phyloP scores from a whole-genome alignment of 2,888 invertebrate species.

The Chymomyza procnemis region DNA sequence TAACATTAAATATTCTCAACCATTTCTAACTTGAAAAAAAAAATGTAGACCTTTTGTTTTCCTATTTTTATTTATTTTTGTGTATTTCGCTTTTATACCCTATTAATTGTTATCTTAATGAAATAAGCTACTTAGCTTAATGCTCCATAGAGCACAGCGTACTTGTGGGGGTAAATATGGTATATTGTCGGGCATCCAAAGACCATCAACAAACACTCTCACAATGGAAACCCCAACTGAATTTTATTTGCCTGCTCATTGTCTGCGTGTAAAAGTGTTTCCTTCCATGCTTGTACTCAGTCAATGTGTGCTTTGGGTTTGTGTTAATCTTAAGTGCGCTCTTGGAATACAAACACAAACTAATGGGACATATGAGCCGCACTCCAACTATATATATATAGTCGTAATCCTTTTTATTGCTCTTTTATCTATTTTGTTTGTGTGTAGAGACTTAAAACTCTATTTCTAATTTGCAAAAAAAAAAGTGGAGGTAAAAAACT shows the following conservation, averaged over 20 bases:
- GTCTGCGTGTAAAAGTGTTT: too few species aligned
- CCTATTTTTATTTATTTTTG: not conserved
- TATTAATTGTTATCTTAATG: slow-evolving; percentile 55
- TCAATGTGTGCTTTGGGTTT: not conserved
- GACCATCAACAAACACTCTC: not conserved
- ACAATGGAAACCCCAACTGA: not conserved
- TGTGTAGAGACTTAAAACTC: not conserved
- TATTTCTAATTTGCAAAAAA: too few species aligned
- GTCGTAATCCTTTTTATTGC: not conserved
- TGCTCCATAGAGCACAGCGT: slow-evolving; percentile 22
- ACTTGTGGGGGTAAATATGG: slow-evolving; percentile 20
- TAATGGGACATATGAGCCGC: slow-evolving; percentile 2
- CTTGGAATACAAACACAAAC: slow-evolving; percentile 62
- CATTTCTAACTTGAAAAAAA: too few species aligned
- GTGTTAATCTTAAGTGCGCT: slow-evolving; percentile 61
- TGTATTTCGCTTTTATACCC: not conserved
- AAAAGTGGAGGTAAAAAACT: too few species aligned
- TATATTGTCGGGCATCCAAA: slow-evolving; percentile 45
- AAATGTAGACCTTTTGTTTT: too few species aligned
- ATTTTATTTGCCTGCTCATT: not conserved
- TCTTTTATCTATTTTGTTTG: not conserved
- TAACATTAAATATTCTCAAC: too few species aligned
- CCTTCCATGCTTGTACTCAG: not conserved
- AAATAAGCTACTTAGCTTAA: slow-evolving; percentile 67
- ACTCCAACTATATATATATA: not conserved